These are phyloP conservation scores for Menidia beryllina DNA, from an alignment of 2,113 vertebrate genomes.

Conservation along the genomic window DNA sequence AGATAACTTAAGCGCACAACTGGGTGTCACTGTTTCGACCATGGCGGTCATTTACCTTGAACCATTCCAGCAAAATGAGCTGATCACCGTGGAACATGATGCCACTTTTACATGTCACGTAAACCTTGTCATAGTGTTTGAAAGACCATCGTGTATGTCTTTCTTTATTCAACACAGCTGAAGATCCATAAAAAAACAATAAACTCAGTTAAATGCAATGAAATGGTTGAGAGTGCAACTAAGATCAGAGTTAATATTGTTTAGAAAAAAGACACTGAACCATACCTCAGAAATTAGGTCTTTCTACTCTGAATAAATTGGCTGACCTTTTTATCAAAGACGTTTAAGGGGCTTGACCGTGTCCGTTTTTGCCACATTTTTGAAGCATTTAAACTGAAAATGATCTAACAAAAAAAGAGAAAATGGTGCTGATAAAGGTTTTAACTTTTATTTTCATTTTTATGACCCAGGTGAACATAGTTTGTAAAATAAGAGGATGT, in stretches of 20 bases:
- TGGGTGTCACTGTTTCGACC: conserved; percentile 29
- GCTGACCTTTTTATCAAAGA: conserved; percentile 43
- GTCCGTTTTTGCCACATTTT: conserved; percentile 26
- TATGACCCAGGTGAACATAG: conserved; percentile 80
- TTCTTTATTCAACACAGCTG: conserved; percentile 19
- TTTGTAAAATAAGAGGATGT: conserved; percentile 81
- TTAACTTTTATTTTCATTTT: conserved; percentile 74
- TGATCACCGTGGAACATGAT: conserved; percentile 44
- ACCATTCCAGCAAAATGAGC: conserved; percentile 68
- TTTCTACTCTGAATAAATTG: conserved; percentile 49
- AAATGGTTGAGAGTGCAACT: not conserved
- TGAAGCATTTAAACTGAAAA: conserved; percentile 36
- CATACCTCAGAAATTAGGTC: conserved; percentile 42
- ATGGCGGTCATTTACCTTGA: conserved; percentile 39
- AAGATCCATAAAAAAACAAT: not conserved
- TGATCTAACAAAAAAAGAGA: conserved; percentile 37
- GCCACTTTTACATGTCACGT: conserved; percentile 50
- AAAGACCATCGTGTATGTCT: conserved; percentile 19
- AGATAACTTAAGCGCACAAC: conserved; percentile 34
- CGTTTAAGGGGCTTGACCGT: conserved; percentile 35
- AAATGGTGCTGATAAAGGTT: conserved; percentile 79
- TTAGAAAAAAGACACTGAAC: conserved; percentile 23
- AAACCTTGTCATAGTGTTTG: conserved; percentile 35
- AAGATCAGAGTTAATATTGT: not conserved
- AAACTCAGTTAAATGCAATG: not conserved